Evolutionary conservation across 2,888 invertebrate species (phyloP), one percentile per base, ranked within the genome.

Genomic region (Ormia ochracea): DNA sequence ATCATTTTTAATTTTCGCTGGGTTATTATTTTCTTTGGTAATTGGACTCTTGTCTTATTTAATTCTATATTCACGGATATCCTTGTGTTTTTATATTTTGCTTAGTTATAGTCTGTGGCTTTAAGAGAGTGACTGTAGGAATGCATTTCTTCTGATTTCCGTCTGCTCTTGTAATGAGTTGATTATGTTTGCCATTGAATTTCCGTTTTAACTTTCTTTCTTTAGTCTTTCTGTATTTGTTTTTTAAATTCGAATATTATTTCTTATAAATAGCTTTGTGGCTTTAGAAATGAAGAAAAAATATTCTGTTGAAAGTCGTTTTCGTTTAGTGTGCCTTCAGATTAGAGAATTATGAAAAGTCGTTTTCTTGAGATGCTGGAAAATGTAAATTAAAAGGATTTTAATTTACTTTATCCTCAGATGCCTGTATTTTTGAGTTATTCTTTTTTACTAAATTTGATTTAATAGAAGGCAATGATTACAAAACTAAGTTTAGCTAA

Each of bases 131-230:
- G 50, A 50, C 31, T 63, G 17, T 63, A 41, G 23, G 70, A 80
- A 76, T 70, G 80, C 61, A 79, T 58, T 70, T 74, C 61, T 68
- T 33, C 38, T 74, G 80, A 81, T 81, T 81, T 83, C 78, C 82
- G 82, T 79, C 81, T 82, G 81, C 77, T 83, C 73, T 74, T 82
- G 84, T 84, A 84, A 84, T 84, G 84, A 83, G 84, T 83, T 84
- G 84, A 84, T 84, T 84, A 82, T 83, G 83, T 83, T 84, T 83
- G 83, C 82, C 78, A 82, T 82, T 83, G 82, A 70, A 78, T 82
- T 75, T 76, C 74, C 74, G 54, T 72, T 4, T 21, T 70, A 28
- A 21, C 10, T 72, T 28, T 52, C 21, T 66, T 33, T 58, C 3
- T n/a, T 14, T 7, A 14, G 28, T 10, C 41, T 59, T 58, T 66